Evolutionary conservation across 2,113 vertebrate species (phyloP), one percentile per base, ranked within the genome.

Genomic region (Entelurus aequoreus): DNA sequence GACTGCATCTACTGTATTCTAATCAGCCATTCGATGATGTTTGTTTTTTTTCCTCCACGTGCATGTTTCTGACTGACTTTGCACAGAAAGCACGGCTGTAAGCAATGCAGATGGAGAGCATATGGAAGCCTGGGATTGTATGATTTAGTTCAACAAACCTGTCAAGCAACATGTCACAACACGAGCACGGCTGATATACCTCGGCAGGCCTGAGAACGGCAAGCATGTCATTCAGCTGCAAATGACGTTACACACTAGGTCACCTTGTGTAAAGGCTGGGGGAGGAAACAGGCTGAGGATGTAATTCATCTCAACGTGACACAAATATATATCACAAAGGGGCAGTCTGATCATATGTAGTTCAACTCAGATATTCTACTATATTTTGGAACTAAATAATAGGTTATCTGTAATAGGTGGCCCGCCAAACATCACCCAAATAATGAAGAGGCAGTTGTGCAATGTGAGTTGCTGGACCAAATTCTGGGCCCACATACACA

Each of bases 201-300:
- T 48, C 38, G 61, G 74, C 78, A 75, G 74, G 58, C 36, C 54
- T 65, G n/a, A 48, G 69, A 76, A 74, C 70, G 47, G 82, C 75
- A 79, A 84, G 82, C 80, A 70, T 83, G 85, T 83, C 83, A 81
- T 84, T 87, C 67, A 78, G 72, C 55, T 72, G 71, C 75, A 80
- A 85, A 86, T 88, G 54, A 67, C 62, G 65, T 60, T 83, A 72
- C 79, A 76, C 6, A 52, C 81, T 71, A 86, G 86, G 85, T 89
- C 86, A 86, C 79, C 76, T 84, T 87, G 78, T 77, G 82, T 69
- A 81, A 81, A 84, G 84, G 84, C 78, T 75, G 71, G 61, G 10
- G 63, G 70, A 69, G 69, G 65, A 83, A 77, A 84, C 65, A 76
- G 75, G 82, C 52, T 61, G 71, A 69, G 64, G 72, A 63, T 79